Evolutionary conservation across 2,888 invertebrate genomes (phyloP), one percentile per base, ranked within the genome.

Genomic region (Scaptomyza caliginosa): DNA sequence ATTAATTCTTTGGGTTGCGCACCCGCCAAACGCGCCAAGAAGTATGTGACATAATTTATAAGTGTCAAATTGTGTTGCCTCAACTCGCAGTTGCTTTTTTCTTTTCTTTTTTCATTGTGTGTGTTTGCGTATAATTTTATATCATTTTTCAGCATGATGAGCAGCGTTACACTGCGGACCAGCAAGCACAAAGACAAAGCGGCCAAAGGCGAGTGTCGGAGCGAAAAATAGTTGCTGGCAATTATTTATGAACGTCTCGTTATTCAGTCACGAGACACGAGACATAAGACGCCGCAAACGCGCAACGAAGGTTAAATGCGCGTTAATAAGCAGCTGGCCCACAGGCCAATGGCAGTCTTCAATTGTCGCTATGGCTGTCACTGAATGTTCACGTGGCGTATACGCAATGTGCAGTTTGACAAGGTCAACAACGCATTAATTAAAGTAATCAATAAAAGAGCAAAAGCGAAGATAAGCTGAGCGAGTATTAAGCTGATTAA

Each of bases 31-130:
- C 40, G 59, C 84, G 71, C 58, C 74, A 67, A 60, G 65, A 67
- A 77, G 77, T 68, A 84, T 86, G 85, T 81, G 81, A 80, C 77
- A 74, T 69, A 77, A 82, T 86, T 82, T 86, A 84, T 84, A 80
- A 84, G 81, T 69, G 77, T 80, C 84, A 86, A 80, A 74, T 81
- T 76, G 78, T 76, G 70, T 45, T 64, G 55, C 38, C 63, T 64
- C 55, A 43, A 26, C 43, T 43, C 17, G 11, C 50, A 45, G 48
- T 26, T 46, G 32, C 38, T 59, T 45, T 56, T 68, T 67, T n/a
- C 0, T n/a, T 28, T n/a, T n/a, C 5, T 1, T 4, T 30, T 32
- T 13, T 13, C 2, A n/a, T n/a, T n/a, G n/a, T n/a, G n/a, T n/a
- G n/a, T n/a, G n/a, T n/a, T 7, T 16, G 16, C 16, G 64, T 70